Evolutionary conservation across 2,113 vertebrate species (phyloP).

Genomic region (Peromyscus leucopus): DNA sequence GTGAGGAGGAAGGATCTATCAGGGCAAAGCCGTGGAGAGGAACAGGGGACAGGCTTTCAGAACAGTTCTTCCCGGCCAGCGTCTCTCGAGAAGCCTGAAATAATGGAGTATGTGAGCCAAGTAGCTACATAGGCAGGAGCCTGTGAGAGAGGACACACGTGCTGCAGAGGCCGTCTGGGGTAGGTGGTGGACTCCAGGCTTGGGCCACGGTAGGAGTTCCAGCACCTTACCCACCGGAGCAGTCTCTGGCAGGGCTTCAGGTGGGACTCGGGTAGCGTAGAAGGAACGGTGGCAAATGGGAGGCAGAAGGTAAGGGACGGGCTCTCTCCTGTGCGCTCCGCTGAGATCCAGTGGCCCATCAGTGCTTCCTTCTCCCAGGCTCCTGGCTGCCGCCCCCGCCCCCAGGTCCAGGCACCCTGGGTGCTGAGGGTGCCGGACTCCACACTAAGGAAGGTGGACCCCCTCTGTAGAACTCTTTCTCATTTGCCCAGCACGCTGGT

Average conservation of each 20-base stretch:
- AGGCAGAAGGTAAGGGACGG: background rate
- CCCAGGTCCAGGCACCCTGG: background rate
- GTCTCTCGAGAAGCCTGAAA: background rate
- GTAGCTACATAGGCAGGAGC: background rate
- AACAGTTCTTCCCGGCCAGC: background rate
- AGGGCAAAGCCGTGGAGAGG: background rate
- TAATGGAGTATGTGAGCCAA: background rate
- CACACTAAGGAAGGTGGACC: background rate
- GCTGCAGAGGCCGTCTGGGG: background rate
- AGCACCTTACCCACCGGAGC: background rate
- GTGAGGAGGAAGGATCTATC: background rate
- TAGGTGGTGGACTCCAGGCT: background rate
- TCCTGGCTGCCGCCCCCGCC: rapidly evolving
- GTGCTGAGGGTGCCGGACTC: rapidly evolving
- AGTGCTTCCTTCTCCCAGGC: rapidly evolving
- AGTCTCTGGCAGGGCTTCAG: background rate
- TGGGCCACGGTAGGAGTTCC: rapidly evolving
- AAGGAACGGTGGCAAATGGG: background rate
- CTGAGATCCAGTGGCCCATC: background rate
- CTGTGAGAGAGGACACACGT: rapidly evolving
- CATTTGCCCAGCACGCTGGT: background rate
- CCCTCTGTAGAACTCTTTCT: rapidly evolving
- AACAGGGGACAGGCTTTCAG: no score
- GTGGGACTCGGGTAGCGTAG: background rate
- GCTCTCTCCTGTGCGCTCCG: rapidly evolving